A percentile compares a stretch with the other conserved stretches of the same genome.
Evolutionary conservation across 2,888 invertebrate genomes (phyloP).

Genomic region (Drosophila barbarae): DNA sequence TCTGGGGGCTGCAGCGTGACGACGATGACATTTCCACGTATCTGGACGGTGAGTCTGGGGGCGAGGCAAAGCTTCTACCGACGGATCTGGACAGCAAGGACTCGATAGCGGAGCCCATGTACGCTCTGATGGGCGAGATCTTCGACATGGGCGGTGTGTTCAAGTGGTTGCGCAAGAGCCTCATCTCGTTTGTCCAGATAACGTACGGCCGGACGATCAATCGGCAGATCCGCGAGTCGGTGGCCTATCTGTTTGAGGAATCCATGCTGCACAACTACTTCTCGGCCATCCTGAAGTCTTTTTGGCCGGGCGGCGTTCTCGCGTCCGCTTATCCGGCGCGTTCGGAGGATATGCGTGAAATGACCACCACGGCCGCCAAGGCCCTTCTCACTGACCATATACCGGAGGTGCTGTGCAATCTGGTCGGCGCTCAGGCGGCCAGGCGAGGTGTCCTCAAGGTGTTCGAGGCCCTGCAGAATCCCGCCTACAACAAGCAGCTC

Average conservation of each 20-base stretch:
- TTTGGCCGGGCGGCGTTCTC: slow-evolving; percentile 93
- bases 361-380: slow-evolving; percentile 85
- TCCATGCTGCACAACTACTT: slow-evolving; percentile 94
- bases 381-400: slow-evolving; percentile 84
- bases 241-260: slow-evolving; percentile 92
- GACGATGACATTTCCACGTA: slow-evolving; percentile 91
- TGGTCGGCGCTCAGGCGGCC: slow-evolving; percentile 92
- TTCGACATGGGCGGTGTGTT: slow-evolving; percentile 95
- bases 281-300: slow-evolving; percentile 89
- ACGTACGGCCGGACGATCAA: slow-evolving; percentile 96
- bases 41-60: slow-evolving; percentile 84
- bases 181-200: slow-evolving; percentile 94
- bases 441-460: slow-evolving; percentile 91
- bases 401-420: slow-evolving; percentile 88
- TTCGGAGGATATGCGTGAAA: slow-evolving; percentile 84
- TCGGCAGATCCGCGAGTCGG: slow-evolving; percentile 92
- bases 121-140: slow-evolving; percentile 91
- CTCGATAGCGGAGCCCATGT: slow-evolving; percentile 94
- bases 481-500: slow-evolving; percentile 92
- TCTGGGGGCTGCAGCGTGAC: slow-evolving; percentile 83
- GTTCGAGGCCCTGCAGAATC: slow-evolving; percentile 91
- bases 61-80: slow-evolving; percentile 77
- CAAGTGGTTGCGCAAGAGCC: slow-evolving; percentile 90
- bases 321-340: slow-evolving; percentile 81
- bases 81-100: slow-evolving; percentile 85